A percentile compares a stretch with the other conserved stretches of the same genome.
Evolutionary conservation across 2,888 invertebrate genomes (phyloP).

Genomic region (Hemistola chrysoprasaria): DNA sequence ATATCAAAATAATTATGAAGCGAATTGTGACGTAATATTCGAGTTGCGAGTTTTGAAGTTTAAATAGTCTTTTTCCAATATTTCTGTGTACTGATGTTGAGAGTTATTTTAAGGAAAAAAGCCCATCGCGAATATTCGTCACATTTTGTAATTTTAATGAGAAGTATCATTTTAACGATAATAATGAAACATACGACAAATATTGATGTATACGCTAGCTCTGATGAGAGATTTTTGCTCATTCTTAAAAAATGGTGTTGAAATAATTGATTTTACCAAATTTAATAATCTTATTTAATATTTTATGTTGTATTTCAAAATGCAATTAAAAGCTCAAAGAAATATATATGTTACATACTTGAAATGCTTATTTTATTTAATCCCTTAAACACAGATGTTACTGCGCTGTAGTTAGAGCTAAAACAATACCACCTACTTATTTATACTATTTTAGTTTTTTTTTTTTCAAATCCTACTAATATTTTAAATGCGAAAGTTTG

Average conservation of each 20-base stretch:
- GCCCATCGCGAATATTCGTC: conserved; percentile 41
- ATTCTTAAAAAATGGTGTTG: conserved; percentile 81
- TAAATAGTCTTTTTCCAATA: too few relatives aligned
- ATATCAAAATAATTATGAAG: conserved; percentile 53
- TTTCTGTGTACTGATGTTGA: too few relatives aligned
- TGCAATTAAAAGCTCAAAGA: conserved; percentile 93
- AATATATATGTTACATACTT: conserved; percentile 92
- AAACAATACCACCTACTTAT: too few relatives aligned
- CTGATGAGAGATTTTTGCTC: conserved; percentile 85
- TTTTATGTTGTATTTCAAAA: conserved; percentile 92
- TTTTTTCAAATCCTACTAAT: too few relatives aligned
- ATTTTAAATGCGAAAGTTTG: too few relatives aligned
- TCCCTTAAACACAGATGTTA: too few relatives aligned
- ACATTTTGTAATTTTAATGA: conserved; percentile 57
- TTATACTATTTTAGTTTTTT: too few relatives aligned
- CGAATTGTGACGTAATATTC: conserved; percentile 43
- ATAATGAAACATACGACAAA: conserved; percentile 83
- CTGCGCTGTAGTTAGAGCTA: too few relatives aligned
- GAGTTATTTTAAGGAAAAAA: conserved; percentile 31
- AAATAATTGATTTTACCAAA: conserved; percentile 88
- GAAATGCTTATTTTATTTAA: conserved; percentile 70
- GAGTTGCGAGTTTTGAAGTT: conserved; percentile 32
- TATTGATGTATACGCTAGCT: conserved; percentile 90
- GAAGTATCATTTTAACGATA: conserved; percentile 84
- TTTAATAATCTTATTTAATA: conserved; percentile 90